A percentile compares a stretch with the other conserved stretches of the same genome.
phyloP scores from a whole-genome alignment of 2,113 vertebrate genomes.

The Neodon shergylaensis region DNA sequence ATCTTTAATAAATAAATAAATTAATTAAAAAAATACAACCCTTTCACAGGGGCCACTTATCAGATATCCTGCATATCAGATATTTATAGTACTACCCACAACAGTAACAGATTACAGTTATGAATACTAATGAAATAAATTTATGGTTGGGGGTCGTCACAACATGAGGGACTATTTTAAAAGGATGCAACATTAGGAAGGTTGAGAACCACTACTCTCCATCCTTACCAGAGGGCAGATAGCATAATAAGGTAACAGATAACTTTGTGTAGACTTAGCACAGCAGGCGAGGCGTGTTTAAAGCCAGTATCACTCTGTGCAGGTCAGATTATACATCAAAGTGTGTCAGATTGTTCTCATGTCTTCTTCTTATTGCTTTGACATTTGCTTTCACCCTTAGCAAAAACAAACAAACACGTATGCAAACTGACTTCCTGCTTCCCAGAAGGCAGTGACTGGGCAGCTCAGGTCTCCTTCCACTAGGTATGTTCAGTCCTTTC shows the following conservation, averaged over 20 bases:
- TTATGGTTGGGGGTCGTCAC: not conserved
- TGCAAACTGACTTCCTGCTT: not conserved
- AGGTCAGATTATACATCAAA: not conserved
- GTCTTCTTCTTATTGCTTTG: not conserved
- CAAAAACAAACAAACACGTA: not conserved
- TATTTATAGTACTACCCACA: not conserved
- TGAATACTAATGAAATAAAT: not conserved
- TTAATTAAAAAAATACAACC: no score
- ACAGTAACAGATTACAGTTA: not conserved
- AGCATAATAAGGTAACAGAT: not conserved
- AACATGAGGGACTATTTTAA: no score
- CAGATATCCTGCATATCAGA: not conserved
- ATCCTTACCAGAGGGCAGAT: not conserved
- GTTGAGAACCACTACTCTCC: not conserved
- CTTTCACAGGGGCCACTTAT: not conserved
- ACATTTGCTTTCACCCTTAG: not conserved
- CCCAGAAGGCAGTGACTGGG: not conserved
- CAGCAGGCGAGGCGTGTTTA: not conserved
- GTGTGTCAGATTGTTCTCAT: not conserved
- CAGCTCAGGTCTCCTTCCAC: rapidly evolving
- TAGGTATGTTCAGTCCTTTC: not conserved
- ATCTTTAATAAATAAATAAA: no score
- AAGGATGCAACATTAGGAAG: not conserved
- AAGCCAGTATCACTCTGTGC: not conserved
- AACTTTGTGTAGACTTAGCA: not conserved